These are phyloP conservation scores for Enteromius afrohamiltoni DNA, from an alignment of 2,797 vertebrate genomes.

Conservation along the genomic window DNA sequence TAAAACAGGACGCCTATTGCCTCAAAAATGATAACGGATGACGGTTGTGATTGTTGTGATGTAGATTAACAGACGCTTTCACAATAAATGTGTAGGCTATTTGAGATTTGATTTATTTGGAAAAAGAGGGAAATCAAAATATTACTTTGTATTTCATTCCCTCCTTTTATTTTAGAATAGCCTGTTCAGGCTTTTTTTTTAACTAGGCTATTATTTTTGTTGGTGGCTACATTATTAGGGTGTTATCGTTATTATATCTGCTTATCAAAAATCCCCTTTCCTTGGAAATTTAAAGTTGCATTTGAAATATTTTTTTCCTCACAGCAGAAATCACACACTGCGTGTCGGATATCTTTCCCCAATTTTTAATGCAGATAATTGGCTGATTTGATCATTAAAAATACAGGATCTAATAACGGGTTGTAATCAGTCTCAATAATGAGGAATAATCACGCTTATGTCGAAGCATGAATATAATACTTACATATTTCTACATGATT, in stretches of 20 bases:
- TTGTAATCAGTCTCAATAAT: neutral
- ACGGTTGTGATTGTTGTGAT: neutral
- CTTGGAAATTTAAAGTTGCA: neutral
- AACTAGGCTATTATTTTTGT: neutral
- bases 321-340: neutral
- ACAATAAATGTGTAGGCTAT: neutral
- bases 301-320: neutral
- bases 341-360: neutral
- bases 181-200: neutral
- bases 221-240: neutral
- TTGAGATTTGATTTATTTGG: neutral
- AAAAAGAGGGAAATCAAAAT: neutral
- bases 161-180: neutral
- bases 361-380: constrained; percentile 7
- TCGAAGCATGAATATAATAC: neutral
- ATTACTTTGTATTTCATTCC: neutral
- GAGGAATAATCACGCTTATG: neutral
- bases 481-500: neutral
- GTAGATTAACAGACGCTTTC: too few species aligned
- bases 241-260: neutral
- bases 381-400: neutral
- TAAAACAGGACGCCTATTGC: neutral
- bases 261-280: neutral
- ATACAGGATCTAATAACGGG: neutral
- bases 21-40: neutral